A percentile compares a stretch with the other conserved stretches of the same genome.
phyloP scores from a whole-genome alignment of 2,888 invertebrate species.

The Scaptomyza tumidula region DNA sequence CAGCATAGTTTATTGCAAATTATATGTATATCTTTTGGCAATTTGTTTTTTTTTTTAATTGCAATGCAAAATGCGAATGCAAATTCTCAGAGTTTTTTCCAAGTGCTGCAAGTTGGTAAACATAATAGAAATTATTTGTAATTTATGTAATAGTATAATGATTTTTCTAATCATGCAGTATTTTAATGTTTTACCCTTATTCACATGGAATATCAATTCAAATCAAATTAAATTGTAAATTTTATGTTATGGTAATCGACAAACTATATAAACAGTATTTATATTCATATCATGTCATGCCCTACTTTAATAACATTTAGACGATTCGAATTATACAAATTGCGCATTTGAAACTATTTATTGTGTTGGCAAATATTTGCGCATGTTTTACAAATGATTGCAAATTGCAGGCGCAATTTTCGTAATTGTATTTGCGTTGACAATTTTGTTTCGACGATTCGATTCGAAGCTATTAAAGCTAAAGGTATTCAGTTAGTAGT shows the following conservation, averaged over 20 bases:
- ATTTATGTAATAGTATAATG: background rate
- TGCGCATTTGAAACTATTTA: conserved; percentile 19
- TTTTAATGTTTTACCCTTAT: background rate
- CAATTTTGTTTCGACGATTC: conserved; percentile 20
- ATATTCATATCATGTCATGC: conserved; percentile 2
- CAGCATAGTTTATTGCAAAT: conserved; percentile 40
- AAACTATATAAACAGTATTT: conserved; percentile 5
- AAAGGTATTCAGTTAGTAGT: conserved; percentile 4
- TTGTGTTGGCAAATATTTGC: conserved; percentile 58
- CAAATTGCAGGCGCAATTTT: conserved; percentile 63
- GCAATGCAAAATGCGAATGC: conserved; percentile 38
- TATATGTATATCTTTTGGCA: conserved; percentile 35
- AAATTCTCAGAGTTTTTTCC: conserved; percentile 9
- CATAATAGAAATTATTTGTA: background rate
- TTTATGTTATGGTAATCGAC: conserved; percentile 1
- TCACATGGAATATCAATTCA: background rate
- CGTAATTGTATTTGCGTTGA: conserved; percentile 62
- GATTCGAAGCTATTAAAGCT: conserved; percentile 49
- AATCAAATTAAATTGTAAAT: too few species aligned
- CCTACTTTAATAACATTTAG: conserved; percentile 30
- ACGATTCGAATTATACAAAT: conserved; percentile 37
- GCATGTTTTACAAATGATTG: conserved; percentile 32
- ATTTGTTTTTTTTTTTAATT: conserved; percentile 51
- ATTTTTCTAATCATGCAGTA: background rate
- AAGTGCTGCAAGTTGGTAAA: background rate